Evolutionary conservation across 1,140 invertebrate species (phyloP).

Genomic region (Uloborus diversus): DNA sequence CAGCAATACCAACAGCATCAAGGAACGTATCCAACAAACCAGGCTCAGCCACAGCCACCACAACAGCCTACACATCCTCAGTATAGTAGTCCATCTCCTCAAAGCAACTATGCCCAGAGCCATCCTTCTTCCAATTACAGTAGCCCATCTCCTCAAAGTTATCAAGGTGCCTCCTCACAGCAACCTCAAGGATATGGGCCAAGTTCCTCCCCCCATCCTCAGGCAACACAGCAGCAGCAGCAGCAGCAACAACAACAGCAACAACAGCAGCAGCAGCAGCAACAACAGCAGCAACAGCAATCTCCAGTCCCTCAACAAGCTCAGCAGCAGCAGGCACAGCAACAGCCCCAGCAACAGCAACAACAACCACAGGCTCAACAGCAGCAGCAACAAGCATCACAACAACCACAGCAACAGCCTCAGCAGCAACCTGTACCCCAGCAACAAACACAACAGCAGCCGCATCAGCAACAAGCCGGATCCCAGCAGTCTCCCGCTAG

Average conservation of each 20-base stretch:
- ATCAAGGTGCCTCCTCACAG: constrained; percentile 17
- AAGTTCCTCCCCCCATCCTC: constrained; percentile 36
- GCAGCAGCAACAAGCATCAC: background rate
- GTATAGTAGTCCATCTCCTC: constrained; percentile 16
- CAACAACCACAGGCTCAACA: constrained; percentile 10
- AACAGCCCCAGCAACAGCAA: background rate
- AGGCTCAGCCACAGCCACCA: constrained; percentile 8
- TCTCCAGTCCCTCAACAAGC: background rate
- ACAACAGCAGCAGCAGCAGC: background rate
- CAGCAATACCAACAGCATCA: background rate
- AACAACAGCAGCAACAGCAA: too few relatives aligned
- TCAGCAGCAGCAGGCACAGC: background rate
- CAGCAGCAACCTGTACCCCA: background rate
- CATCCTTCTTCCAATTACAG: constrained; percentile 18
- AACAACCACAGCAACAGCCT: background rate
- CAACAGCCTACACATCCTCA: constrained; percentile 14
- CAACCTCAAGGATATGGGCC: constrained; percentile 35
- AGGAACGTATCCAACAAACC: background rate
- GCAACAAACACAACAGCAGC: background rate
- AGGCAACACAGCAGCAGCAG: constrained; percentile 5
- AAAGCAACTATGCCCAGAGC: constrained; percentile 14
- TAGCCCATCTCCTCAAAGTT: constrained; percentile 13
- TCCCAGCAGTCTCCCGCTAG: too few relatives aligned
- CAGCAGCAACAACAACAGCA: background rate
- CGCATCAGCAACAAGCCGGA: constrained; percentile 29